A percentile compares a stretch with the other conserved stretches of the same genome.
phyloP scores from a whole-genome alignment of 2,888 invertebrate genomes.

The Galerucella calmariensis region DNA sequence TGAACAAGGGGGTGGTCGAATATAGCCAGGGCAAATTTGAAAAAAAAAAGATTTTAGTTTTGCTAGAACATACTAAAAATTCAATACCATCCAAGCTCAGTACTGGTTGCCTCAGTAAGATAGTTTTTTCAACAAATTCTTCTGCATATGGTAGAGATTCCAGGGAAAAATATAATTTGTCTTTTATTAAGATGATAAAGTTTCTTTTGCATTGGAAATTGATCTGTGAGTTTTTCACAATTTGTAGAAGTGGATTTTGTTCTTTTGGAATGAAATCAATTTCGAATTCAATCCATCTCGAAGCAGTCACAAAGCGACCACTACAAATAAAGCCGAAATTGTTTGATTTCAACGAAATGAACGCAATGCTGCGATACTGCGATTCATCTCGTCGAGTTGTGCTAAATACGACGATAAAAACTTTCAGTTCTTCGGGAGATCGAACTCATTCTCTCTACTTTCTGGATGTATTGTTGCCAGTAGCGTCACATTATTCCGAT shows the following conservation, averaged over 20 bases:
- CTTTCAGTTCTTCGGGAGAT: conserved; percentile 12
- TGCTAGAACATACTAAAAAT: too few relatives aligned
- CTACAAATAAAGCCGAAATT: conserved; percentile 39
- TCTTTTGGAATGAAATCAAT: not conserved
- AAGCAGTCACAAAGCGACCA: conserved; percentile 38
- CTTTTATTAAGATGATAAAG: too few relatives aligned
- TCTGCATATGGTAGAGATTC: too few relatives aligned
- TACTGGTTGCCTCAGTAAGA: too few relatives aligned
- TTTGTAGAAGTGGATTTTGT: too few relatives aligned
- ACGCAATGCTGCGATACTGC: conserved; percentile 44
- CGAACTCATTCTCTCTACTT: not conserved
- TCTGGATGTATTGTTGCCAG: conserved; percentile 7
- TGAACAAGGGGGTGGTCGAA: conserved; percentile 13
- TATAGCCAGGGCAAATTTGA: not conserved
- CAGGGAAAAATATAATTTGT: too few relatives aligned
- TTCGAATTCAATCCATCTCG: conserved; percentile 36
- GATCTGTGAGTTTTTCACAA: too few relatives aligned
- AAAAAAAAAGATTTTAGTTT: not conserved
- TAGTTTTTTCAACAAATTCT: too few relatives aligned
- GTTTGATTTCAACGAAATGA: conserved; percentile 45
- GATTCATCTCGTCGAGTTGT: conserved; percentile 45
- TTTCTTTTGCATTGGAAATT: too few relatives aligned
- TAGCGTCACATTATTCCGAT: not conserved
- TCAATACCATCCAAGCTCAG: too few relatives aligned
- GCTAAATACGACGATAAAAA: conserved; percentile 46